Percentiles rank a stretch among this genome's conserved stretches.
Conservation (phyloP, 1,140 invertebrate genomes). For the Euglossa dilemma region DNA sequence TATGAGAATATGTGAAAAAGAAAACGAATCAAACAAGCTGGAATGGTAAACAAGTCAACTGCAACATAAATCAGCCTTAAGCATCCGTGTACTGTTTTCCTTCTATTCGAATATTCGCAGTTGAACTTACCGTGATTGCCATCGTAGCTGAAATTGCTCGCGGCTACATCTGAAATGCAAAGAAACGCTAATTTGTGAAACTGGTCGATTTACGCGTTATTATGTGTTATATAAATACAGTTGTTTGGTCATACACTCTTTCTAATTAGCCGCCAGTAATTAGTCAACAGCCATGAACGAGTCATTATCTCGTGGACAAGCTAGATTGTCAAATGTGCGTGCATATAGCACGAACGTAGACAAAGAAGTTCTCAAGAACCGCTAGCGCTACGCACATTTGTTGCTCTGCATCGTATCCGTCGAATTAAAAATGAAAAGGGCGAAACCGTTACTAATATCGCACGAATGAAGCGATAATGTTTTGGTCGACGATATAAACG, state of each 20-base stretch:
- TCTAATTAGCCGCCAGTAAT: slow-evolving; percentile 1
- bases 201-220: not conserved
- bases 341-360: not conserved
- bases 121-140: slow-evolving; percentile 50
- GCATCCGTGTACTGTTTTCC: not conserved
- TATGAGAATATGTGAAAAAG: too few species aligned
- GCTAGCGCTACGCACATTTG: too few species aligned
- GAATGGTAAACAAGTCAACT: not conserved
- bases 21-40: not conserved
- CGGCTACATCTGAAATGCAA: slow-evolving; percentile 45
- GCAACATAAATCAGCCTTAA: not conserved
- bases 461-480: not conserved
- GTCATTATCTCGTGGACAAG: not conserved
- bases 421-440: not conserved
- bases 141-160: slow-evolving; percentile 54
- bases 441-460: not conserved
- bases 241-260: not conserved
- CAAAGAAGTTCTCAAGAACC: not conserved
- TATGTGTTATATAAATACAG: not conserved
- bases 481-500: not conserved
- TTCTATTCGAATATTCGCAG: not conserved
- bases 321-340: not conserved
- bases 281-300: not conserved
- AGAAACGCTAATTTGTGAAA: not conserved
- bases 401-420: fast-evolving